Evolutionary conservation across 2,113 vertebrate genomes (phyloP).

Genomic region (Morone chrysops): DNA sequence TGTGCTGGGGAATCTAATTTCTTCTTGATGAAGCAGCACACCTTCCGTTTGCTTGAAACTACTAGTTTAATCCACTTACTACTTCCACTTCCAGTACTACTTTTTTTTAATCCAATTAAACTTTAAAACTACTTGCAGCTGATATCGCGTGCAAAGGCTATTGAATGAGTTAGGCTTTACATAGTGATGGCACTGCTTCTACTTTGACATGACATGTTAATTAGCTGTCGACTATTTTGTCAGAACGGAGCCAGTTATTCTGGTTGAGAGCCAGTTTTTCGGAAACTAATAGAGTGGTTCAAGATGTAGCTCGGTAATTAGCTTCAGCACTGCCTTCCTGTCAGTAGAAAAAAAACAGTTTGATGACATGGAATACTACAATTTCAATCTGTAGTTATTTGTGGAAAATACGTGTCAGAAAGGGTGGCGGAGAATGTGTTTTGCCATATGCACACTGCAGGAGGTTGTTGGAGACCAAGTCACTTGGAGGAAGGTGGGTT

Average conservation of each 20-base stretch:
- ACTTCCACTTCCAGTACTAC: no score
- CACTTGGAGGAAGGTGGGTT: slow-evolving; percentile 39
- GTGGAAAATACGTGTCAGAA: slow-evolving; percentile 4
- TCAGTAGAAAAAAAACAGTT: neutral
- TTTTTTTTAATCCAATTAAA: neutral
- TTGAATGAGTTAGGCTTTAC: neutral
- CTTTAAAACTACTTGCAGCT: neutral
- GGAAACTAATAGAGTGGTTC: neutral
- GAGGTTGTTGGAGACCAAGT: slow-evolving; percentile 35
- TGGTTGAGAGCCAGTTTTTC: neutral
- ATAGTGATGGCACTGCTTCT: neutral
- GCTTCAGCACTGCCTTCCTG: neutral
- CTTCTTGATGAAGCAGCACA: neutral
- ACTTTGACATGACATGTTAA: neutral
- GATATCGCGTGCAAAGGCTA: neutral
- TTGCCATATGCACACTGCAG: slow-evolving; percentile 39
- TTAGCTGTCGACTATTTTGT: neutral
- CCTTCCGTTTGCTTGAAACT: neutral
- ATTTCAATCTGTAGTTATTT: slow-evolving; percentile 27
- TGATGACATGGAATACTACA: slow-evolving; percentile 4
- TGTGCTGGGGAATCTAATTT: neutral
- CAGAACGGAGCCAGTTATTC: neutral
- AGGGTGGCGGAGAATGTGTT: slow-evolving; percentile 27
- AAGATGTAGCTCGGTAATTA: neutral
- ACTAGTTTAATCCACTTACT: neutral